A percentile compares a stretch with the other conserved stretches of the same genome.
Evolutionary conservation across 2,888 invertebrate genomes (phyloP).

Genomic region (Scelioninae gen. 2): DNA sequence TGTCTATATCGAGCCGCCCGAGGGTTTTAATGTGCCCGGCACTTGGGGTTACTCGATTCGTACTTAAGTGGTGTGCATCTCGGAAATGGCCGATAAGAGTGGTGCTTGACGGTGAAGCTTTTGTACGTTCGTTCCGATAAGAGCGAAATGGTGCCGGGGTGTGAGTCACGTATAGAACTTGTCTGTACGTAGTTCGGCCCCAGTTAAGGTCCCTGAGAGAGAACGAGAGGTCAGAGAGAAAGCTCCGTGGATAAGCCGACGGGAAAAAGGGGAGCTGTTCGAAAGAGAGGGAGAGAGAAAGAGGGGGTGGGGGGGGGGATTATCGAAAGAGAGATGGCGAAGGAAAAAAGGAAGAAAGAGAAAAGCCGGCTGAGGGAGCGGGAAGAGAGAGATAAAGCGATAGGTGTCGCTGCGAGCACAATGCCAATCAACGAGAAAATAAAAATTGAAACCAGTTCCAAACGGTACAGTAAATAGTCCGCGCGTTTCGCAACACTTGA

Average conservation of each 20-base stretch:
- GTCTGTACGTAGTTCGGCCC: slow-evolving; percentile 50
- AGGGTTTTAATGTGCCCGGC: slow-evolving; percentile 59
- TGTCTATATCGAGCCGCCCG: slow-evolving; percentile 52
- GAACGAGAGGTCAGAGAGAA: slow-evolving; percentile 53
- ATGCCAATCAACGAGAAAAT: no score
- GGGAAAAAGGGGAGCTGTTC: neutral
- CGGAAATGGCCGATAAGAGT: slow-evolving; percentile 65
- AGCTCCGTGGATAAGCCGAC: neutral
- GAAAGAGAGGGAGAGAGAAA: no score
- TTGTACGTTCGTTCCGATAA: slow-evolving; percentile 61
- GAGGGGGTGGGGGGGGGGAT: no score
- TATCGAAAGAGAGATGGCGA: no score
- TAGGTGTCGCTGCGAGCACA: no score
- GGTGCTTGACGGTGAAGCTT: slow-evolving; percentile 63
- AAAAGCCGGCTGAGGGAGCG: no score
- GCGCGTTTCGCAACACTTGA: no score
- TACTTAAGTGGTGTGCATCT: slow-evolving; percentile 61
- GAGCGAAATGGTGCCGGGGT: slow-evolving; percentile 55
- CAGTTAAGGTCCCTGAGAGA: slow-evolving; percentile 59
- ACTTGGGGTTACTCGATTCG: slow-evolving; percentile 59
- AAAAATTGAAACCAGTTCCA: no score
- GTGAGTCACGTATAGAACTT: slow-evolving; percentile 58
- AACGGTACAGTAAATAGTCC: no score
- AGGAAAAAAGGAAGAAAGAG: no score
- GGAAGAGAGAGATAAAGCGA: no score